Conservation (phyloP, 2,888 invertebrate genomes). For the Trissolcus brochymenae region DNA sequence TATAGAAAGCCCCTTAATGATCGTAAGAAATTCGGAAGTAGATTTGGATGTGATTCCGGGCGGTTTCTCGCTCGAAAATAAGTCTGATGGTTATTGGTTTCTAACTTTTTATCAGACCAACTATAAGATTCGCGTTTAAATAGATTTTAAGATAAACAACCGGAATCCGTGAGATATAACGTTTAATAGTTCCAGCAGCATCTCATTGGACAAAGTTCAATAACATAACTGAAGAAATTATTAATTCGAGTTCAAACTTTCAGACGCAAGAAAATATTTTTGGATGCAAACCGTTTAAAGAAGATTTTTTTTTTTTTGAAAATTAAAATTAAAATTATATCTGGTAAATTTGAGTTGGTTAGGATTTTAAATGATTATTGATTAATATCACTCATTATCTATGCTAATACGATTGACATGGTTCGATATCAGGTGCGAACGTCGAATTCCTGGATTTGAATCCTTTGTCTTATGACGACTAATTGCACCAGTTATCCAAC, state of each 20-base stretch:
- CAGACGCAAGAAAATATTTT: too few relatives aligned
- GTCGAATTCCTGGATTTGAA: slow-evolving; percentile 12
- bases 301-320: too few relatives aligned
- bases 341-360: too few relatives aligned
- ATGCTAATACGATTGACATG: not conserved
- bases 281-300: too few relatives aligned
- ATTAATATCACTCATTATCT: not conserved
- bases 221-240: too few relatives aligned
- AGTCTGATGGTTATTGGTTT: slow-evolving; percentile 1
- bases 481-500: slow-evolving; percentile 52
- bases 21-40: slow-evolving; percentile 1
- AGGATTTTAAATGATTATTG: not conserved
- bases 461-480: slow-evolving; percentile 55
- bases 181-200: too few relatives aligned
- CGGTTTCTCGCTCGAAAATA: not conserved
- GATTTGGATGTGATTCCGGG: not conserved
- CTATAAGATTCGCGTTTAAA: too few relatives aligned
- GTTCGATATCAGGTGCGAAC: not conserved
- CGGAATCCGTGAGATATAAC: not conserved
- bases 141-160: not conserved
- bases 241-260: too few relatives aligned
- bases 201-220: too few relatives aligned
- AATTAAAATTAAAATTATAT: too few relatives aligned
- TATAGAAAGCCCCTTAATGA: slow-evolving; percentile 6
- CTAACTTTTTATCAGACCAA: too few relatives aligned